These are phyloP conservation scores for Melanotaenia duboulayi DNA, from an alignment of 2,113 vertebrate genomes.

Conservation along the genomic window DNA sequence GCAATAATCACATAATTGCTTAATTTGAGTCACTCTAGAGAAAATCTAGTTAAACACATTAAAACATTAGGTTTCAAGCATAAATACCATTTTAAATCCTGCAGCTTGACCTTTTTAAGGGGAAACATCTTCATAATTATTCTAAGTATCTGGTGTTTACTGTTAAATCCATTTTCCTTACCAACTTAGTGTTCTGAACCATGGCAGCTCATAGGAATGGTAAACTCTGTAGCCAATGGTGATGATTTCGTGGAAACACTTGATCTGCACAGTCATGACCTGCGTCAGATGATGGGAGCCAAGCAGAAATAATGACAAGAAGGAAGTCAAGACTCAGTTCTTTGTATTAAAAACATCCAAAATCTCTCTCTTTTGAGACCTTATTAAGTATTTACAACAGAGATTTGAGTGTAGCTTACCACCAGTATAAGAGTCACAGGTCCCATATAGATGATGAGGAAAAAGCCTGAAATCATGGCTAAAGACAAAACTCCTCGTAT, in stretches of 20 bases:
- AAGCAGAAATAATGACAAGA: not conserved
- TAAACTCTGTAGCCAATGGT: slow-evolving; percentile 98
- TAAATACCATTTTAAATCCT: too few species aligned
- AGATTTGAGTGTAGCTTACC: slow-evolving; percentile 24
- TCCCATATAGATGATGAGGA: slow-evolving; percentile 94
- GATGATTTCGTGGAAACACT: slow-evolving; percentile 99
- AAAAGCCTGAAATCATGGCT: slow-evolving; percentile 93
- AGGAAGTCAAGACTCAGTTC: not conserved
- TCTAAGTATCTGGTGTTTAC: rapidly evolving
- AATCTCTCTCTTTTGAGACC: too few species aligned
- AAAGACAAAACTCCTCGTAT: slow-evolving; percentile 95
- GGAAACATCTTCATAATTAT: not conserved
- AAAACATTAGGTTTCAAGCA: too few species aligned
- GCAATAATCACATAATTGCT: not conserved
- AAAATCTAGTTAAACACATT: not conserved
- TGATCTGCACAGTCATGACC: slow-evolving; percentile 96
- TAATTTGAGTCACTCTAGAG: not conserved
- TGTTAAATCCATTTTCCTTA: slow-evolving; percentile 74
- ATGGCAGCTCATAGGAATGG: slow-evolving; percentile 94
- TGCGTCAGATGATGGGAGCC: slow-evolving; percentile 66
- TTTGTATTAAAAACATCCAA: too few species aligned
- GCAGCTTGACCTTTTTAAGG: not conserved
- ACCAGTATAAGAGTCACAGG: slow-evolving; percentile 91
- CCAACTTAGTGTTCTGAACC: slow-evolving; percentile 98
- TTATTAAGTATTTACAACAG: not conserved